Conservation (phyloP, 2,113 vertebrate species). For the Phylloscopus whistleri region DNA sequence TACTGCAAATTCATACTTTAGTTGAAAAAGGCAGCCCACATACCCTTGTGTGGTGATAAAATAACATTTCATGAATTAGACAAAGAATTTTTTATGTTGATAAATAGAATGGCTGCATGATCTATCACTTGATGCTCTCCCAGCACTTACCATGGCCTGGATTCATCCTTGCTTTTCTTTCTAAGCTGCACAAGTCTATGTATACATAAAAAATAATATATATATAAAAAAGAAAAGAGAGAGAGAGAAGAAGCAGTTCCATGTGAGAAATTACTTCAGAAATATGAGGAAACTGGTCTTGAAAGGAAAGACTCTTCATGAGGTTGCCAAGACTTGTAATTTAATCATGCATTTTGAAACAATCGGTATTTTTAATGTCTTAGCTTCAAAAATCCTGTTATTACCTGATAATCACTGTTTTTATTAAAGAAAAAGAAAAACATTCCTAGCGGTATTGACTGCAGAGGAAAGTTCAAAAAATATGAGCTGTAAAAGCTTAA, state of each 20-base stretch:
- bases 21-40: background rate
- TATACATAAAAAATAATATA: background rate
- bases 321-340: background rate
- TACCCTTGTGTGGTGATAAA: background rate
- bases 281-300: background rate
- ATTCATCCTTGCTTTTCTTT: background rate
- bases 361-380: background rate
- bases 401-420: background rate
- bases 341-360: background rate
- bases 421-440: background rate
- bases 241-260: background rate
- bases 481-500: background rate
- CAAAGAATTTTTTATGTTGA: background rate
- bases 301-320: background rate
- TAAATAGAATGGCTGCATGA: background rate
- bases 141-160: background rate
- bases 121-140: background rate
- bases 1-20: background rate
- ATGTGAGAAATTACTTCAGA: background rate
- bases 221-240: background rate
- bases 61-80: background rate
- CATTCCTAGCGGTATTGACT: background rate
- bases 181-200: background rate
- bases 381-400: constrained; percentile 7
- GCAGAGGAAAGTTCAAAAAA: constrained; percentile 2